phyloP scores from a whole-genome alignment of 2,888 invertebrate species.

The Chrysolina americana region DNA sequence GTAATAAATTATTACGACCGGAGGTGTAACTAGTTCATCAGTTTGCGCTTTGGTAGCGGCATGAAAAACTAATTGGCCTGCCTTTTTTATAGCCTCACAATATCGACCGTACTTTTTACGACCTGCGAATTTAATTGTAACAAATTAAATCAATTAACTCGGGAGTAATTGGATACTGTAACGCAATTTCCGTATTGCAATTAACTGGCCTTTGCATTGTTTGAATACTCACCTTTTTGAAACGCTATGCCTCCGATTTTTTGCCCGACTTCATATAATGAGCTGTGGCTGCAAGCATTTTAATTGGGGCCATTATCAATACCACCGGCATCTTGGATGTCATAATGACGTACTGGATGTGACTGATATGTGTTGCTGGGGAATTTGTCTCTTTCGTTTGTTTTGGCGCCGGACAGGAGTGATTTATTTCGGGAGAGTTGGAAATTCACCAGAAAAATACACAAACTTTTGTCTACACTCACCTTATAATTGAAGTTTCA shows the following conservation, averaged over 20 bases:
- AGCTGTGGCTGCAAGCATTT: slow-evolving; percentile 39
- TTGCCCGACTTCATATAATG: slow-evolving; percentile 35
- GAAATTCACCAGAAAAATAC: neutral
- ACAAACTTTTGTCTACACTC: no score
- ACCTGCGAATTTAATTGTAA: slow-evolving; percentile 38
- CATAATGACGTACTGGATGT: slow-evolving; percentile 32
- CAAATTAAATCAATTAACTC: slow-evolving; percentile 43
- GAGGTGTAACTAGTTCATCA: slow-evolving; percentile 25
- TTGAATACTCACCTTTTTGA: slow-evolving; percentile 37
- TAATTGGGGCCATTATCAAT: slow-evolving; percentile 43
- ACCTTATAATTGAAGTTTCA: no score
- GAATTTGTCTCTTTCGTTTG: neutral
- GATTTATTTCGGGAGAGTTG: neutral
- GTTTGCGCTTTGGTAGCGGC: slow-evolving; percentile 9
- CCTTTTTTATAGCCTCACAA: slow-evolving; percentile 21
- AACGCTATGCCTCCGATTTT: slow-evolving; percentile 33
- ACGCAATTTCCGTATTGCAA: slow-evolving; percentile 41
- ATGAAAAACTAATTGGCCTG: slow-evolving; percentile 24
- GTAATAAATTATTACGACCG: neutral
- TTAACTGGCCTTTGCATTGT: slow-evolving; percentile 35
- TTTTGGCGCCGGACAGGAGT: neutral
- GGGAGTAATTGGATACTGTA: slow-evolving; percentile 38
- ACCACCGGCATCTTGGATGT: slow-evolving; percentile 28
- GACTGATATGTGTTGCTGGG: slow-evolving; percentile 26
- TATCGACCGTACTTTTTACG: slow-evolving; percentile 28